Evolutionary conservation across 2,888 invertebrate species (phyloP).

Genomic region (Eudemis profundana): DNA sequence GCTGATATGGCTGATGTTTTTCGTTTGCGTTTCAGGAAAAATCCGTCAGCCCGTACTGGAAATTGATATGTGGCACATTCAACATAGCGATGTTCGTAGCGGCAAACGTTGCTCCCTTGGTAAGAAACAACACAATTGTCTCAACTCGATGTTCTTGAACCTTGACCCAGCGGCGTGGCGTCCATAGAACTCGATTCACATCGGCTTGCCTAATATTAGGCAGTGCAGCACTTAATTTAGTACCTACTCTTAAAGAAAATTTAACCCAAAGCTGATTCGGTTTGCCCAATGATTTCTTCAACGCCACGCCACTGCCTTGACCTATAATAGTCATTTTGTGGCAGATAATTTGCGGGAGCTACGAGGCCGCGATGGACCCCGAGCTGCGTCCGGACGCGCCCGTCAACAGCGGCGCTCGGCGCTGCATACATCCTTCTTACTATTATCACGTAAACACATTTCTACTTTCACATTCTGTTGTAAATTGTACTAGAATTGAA

Average conservation of each 20-base stretch:
- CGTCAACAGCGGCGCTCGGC: conserved; percentile 64
- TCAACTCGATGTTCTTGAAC: not conserved
- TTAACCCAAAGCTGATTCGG: too few species aligned
- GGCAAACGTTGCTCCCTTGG: conserved; percentile 72
- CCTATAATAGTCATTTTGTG: conserved; percentile 41
- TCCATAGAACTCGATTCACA: too few species aligned
- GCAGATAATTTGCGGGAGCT: conserved; percentile 74
- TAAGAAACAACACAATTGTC: too few species aligned
- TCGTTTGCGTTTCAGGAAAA: conserved; percentile 67
- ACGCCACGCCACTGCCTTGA: too few species aligned
- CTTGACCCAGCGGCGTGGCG: too few species aligned
- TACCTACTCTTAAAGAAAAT: too few species aligned
- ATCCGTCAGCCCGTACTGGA: conserved; percentile 71
- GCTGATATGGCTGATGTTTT: too few species aligned
- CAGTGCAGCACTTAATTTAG: too few species aligned
- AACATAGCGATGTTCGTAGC: conserved; percentile 72
- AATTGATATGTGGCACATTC: conserved; percentile 69
- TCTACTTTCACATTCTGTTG: conserved; percentile 49
- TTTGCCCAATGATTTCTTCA: too few species aligned
- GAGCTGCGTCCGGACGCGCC: conserved; percentile 63
- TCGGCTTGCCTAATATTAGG: too few species aligned
- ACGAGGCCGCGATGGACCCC: conserved; percentile 64
- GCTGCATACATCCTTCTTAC: conserved; percentile 75
- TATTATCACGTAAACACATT: conserved; percentile 73
- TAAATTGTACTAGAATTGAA: conserved; percentile 33